Evolutionary conservation across 2,113 vertebrate genomes (phyloP).

Genomic region (Pelmatolapia mariae): DNA sequence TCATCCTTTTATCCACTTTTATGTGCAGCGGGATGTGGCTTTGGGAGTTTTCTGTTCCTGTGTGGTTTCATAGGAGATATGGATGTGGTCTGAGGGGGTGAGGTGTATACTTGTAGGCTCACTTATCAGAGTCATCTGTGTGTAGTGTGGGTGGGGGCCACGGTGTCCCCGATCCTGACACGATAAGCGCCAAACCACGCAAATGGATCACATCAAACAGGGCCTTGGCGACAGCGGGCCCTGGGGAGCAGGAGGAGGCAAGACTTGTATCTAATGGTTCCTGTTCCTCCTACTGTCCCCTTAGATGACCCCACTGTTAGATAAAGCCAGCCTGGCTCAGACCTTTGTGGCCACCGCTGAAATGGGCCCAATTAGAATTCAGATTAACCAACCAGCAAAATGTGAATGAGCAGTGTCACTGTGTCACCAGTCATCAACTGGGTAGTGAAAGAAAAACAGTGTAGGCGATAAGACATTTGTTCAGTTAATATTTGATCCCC

Average conservation of each 20-base stretch:
- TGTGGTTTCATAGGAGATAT: constrained; percentile 56
- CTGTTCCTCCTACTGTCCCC: constrained; percentile 58
- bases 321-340: constrained; percentile 22
- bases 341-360: background rate
- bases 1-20: constrained; percentile 76
- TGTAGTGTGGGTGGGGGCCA: constrained; percentile 66
- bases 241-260: constrained; percentile 52
- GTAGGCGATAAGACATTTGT: constrained; percentile 44
- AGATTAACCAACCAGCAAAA: constrained; percentile 19
- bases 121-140: constrained; percentile 70
- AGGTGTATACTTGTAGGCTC: constrained; percentile 24
- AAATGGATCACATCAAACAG: constrained; percentile 61
- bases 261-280: constrained; percentile 60
- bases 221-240: constrained; percentile 53
- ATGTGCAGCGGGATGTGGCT: constrained; percentile 67
- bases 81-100: constrained; percentile 46
- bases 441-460: constrained; percentile 18
- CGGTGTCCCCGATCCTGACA: constrained; percentile 57
- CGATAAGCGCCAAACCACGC: constrained; percentile 59
- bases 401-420: constrained; percentile 12
- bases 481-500: constrained; percentile 47
- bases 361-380: constrained; percentile 44
- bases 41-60: constrained; percentile 68
- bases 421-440: constrained; percentile 3
- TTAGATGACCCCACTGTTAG: constrained; percentile 48